phyloP scores from a whole-genome alignment of 1,140 invertebrate genomes.

The Bathynomus jamesi region DNA sequence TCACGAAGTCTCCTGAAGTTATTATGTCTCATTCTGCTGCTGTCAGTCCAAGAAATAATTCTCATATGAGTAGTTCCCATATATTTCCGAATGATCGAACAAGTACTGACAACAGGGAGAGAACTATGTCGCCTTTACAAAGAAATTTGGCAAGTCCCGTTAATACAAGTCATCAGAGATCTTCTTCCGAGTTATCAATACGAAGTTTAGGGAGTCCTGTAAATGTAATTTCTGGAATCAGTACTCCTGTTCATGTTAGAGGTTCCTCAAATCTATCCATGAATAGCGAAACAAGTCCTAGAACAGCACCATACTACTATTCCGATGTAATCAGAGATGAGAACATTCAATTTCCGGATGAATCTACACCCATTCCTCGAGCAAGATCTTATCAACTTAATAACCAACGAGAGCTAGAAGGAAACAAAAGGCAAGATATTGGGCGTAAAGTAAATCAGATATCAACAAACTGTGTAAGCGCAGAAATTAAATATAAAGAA shows the following conservation, averaged over 20 bases:
- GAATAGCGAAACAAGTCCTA: slow-evolving; percentile 32
- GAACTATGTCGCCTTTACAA: background rate
- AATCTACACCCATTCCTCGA: slow-evolving; percentile 18
- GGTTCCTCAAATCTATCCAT: slow-evolving; percentile 30
- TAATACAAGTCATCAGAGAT: slow-evolving; percentile 21
- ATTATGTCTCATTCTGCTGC: too few relatives aligned
- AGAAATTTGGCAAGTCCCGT: slow-evolving; percentile 1
- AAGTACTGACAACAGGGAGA: too few relatives aligned
- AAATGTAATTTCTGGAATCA: slow-evolving; percentile 19
- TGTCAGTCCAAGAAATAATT: too few relatives aligned
- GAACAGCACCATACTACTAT: slow-evolving; percentile 38
- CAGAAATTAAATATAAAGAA: background rate
- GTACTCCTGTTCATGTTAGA: slow-evolving; percentile 21
- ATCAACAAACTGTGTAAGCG: slow-evolving; percentile 23
- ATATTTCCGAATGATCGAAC: slow-evolving; percentile 22
- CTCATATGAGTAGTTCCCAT: background rate
- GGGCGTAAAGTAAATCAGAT: slow-evolving; percentile 72
- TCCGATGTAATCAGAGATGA: slow-evolving; percentile 36
- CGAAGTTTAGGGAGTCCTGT: slow-evolving; percentile 26
- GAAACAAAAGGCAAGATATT: slow-evolving; percentile 61
- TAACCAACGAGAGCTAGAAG: slow-evolving; percentile 38
- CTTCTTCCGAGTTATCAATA: slow-evolving; percentile 24
- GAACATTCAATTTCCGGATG: slow-evolving; percentile 11
- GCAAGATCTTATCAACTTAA: slow-evolving; percentile 31
- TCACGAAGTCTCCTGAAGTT: background rate